phyloP scores from a whole-genome alignment of 2,888 invertebrate species.

The Mantis religiosa region DNA sequence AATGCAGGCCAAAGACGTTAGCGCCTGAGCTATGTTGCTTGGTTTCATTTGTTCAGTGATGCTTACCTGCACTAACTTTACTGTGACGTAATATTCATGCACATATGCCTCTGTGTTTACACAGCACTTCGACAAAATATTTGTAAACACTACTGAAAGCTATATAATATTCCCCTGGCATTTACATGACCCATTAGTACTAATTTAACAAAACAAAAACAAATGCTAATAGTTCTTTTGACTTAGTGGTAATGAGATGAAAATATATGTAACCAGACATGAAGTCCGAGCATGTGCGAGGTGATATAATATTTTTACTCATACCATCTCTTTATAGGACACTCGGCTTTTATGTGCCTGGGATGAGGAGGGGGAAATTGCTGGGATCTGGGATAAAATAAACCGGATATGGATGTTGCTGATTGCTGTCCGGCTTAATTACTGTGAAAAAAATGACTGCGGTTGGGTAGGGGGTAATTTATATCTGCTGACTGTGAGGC shows the following conservation, averaged over 20 bases:
- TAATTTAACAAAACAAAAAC: not conserved
- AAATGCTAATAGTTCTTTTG: not conserved
- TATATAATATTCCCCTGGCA: not conserved
- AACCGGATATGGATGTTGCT: constrained; percentile 12
- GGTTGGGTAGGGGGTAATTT: not conserved
- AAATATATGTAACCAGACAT: not conserved
- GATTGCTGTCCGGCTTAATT: constrained; percentile 24
- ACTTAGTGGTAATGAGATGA: not conserved
- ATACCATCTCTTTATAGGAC: not conserved
- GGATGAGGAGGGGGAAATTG: not conserved
- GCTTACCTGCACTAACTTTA: too few relatives aligned
- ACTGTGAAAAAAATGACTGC: constrained; percentile 11
- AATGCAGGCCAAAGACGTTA: too few relatives aligned
- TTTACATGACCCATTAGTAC: not conserved
- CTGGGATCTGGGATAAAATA: constrained; percentile 1
- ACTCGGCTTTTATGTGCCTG: not conserved
- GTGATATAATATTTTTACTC: not conserved
- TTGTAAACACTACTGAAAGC: not conserved
- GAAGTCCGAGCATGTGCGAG: not conserved
- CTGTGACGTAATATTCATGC: too few relatives aligned
- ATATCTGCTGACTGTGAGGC: not conserved
- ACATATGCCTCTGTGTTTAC: too few relatives aligned
- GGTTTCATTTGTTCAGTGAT: too few relatives aligned
- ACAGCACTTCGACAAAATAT: too few relatives aligned
- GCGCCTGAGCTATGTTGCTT: too few relatives aligned